These are phyloP conservation scores for Metopia argyrocephala DNA, from an alignment of 2,888 invertebrate genomes.

Conservation along the genomic window DNA sequence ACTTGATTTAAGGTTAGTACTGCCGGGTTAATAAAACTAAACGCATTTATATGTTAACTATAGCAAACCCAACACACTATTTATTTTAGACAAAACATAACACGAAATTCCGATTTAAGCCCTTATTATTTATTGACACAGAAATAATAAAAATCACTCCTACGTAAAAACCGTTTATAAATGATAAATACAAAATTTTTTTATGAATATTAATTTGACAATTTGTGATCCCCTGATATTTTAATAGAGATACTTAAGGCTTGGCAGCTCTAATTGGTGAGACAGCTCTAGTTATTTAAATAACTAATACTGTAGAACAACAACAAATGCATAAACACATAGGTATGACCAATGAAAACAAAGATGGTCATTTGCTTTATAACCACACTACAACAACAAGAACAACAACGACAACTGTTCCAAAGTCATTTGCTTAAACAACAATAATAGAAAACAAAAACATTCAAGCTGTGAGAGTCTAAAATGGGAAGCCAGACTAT, in stretches of 20 bases:
- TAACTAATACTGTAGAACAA: constrained; percentile 63
- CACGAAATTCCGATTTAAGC: too few species aligned
- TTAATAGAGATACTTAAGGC: background rate
- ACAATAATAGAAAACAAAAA: background rate
- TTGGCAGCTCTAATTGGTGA: constrained; percentile 21
- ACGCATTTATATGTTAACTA: too few species aligned
- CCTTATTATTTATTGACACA: too few species aligned
- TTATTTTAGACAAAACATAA: too few species aligned
- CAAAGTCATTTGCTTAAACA: constrained; percentile 30
- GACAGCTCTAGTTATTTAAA: constrained; percentile 57
- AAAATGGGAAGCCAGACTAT: background rate
- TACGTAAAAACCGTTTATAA: too few species aligned
- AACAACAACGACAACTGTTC: background rate
- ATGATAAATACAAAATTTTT: too few species aligned
- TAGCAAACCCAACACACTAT: too few species aligned
- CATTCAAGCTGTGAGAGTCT: background rate
- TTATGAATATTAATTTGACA: too few species aligned
- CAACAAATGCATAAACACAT: constrained; percentile 19
- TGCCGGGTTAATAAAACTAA: too few species aligned
- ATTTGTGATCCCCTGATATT: too few species aligned
- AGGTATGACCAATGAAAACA: constrained; percentile 67
- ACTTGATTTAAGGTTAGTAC: too few species aligned
- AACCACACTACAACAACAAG: constrained; percentile 8
- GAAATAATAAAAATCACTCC: too few species aligned
- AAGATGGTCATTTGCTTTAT: constrained; percentile 42